These are phyloP conservation scores for Heteromyza rotundicornis DNA, from an alignment of 2,888 invertebrate species.

Conservation along the genomic window DNA sequence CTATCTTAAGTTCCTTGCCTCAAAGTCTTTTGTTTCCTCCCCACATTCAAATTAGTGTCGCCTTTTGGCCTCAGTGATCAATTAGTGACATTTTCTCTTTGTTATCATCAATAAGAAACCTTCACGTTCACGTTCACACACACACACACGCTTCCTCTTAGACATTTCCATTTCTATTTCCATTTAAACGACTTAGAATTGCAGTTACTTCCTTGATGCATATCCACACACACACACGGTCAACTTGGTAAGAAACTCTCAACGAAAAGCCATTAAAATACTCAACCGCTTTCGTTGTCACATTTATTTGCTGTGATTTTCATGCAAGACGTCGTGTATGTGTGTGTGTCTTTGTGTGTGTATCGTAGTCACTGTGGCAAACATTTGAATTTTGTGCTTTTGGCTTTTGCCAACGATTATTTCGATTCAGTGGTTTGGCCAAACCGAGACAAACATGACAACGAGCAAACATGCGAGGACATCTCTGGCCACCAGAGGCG, in stretches of 20 bases:
- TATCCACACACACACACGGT: too few species aligned
- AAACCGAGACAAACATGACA: slow-evolving; percentile 19
- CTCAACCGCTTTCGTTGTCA: slow-evolving; percentile 11
- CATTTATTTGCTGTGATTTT: slow-evolving; percentile 17
- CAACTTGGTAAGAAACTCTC: too few species aligned
- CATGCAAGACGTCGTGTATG: slow-evolving; percentile 30
- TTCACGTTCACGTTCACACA: too few species aligned
- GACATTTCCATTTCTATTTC: slow-evolving; percentile 54
- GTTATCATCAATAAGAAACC: neutral
- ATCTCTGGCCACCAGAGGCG: slow-evolving; percentile 41
- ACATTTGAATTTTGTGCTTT: neutral
- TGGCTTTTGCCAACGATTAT: neutral
- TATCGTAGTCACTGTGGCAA: neutral
- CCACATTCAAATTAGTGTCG: too few species aligned
- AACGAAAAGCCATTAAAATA: slow-evolving; percentile 2
- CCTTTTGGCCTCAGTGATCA: too few species aligned
- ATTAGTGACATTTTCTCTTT: neutral
- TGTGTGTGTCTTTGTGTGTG: neutral
- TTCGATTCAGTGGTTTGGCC: slow-evolving; percentile 31
- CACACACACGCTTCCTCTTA: slow-evolving; percentile 8
- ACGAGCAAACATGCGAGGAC: slow-evolving; percentile 40
- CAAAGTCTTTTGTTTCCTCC: too few species aligned
- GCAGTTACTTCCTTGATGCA: slow-evolving; percentile 46
- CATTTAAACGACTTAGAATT: slow-evolving; percentile 48
- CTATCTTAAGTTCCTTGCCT: too few species aligned